phyloP scores from a whole-genome alignment of 2,113 vertebrate species.

The Grus americana region DNA sequence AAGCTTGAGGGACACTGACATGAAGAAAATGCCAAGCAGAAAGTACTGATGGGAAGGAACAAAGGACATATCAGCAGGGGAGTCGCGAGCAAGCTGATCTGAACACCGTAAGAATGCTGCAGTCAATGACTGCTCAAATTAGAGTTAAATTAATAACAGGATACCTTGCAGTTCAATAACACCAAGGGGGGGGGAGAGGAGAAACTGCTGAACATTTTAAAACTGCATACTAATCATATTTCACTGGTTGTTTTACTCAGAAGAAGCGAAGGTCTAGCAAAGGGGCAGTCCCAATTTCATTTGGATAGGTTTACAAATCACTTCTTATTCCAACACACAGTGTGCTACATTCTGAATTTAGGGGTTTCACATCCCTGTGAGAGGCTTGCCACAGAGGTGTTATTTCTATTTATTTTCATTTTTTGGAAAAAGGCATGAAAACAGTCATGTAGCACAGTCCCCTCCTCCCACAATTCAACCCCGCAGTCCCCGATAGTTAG shows the following conservation, averaged over 20 bases:
- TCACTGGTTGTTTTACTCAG: background rate
- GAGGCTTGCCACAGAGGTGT: background rate
- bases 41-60: conserved; percentile 15
- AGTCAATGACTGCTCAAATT: background rate
- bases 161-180: conserved; percentile 8
- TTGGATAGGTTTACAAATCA: background rate
- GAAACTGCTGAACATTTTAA: background rate
- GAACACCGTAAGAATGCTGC: background rate
- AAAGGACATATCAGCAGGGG: background rate
- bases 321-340: background rate
- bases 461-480: background rate
- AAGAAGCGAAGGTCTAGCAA: background rate
- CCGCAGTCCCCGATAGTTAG: background rate
- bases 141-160: conserved; percentile 20
- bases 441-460: background rate
- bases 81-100: background rate
- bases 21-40: conserved; percentile 32
- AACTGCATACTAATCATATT: background rate
- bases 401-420: background rate
- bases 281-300: background rate
- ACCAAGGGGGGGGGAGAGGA: background rate
- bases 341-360: background rate
- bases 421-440: background rate
- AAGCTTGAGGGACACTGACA: conserved; percentile 28
- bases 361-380: background rate